phyloP scores from a whole-genome alignment of 2,888 invertebrate species.

The Drosophila fulvimacula region DNA sequence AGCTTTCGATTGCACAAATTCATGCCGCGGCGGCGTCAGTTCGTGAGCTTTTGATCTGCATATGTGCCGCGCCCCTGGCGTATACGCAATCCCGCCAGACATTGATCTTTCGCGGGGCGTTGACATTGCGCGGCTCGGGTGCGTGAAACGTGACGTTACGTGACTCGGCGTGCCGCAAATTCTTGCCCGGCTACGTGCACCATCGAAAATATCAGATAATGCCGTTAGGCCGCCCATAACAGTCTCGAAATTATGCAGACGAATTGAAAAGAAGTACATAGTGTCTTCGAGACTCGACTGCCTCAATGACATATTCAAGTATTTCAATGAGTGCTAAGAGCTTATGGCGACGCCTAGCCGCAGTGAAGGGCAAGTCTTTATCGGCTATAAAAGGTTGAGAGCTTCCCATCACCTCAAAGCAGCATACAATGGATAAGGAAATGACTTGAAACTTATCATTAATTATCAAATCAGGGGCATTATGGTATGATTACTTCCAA shows the following conservation, averaged over 20 bases:
- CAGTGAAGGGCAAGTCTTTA: constrained; percentile 1
- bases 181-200: constrained; percentile 30
- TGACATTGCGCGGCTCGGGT: constrained; percentile 57
- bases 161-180: constrained; percentile 60
- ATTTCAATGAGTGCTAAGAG: not conserved
- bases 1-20: constrained; percentile 60
- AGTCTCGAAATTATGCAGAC: not conserved
- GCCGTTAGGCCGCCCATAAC: not conserved
- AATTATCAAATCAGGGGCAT: not conserved
- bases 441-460: not conserved
- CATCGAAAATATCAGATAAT: constrained; percentile 5
- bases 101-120: constrained; percentile 68
- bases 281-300: not conserved
- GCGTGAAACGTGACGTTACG: constrained; percentile 47
- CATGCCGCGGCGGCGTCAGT: constrained; percentile 5
- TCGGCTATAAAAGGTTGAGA: not conserved
- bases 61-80: constrained; percentile 38
- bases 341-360: not conserved
- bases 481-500: not conserved
- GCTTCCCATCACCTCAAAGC: not conserved
- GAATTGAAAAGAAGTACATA: not conserved
- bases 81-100: constrained; percentile 58
- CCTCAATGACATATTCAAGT: not conserved
- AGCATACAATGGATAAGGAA: not conserved
- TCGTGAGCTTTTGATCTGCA: constrained; percentile 10